Evolutionary conservation across 1,140 invertebrate genomes (phyloP), one percentile per base, ranked within the genome.

Genomic region (Cotesia vestalis): DNA sequence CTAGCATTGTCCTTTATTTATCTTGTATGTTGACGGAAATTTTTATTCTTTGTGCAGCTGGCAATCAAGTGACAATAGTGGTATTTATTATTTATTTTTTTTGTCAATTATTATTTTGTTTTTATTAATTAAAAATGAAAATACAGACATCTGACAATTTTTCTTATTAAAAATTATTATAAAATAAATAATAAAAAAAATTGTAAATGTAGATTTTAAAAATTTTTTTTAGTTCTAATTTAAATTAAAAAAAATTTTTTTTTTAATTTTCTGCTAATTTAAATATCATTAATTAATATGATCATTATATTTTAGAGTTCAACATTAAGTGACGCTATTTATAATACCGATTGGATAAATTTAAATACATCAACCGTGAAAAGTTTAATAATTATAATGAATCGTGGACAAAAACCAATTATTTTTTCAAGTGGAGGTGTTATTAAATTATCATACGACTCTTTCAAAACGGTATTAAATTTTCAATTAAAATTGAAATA

Each of bases 361-460:
- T 61, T 72, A 35, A 20, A 72, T 4, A 40, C 14, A 34, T 61
- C 71, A 9, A 72, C 55, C 35, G 36, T 72, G 4, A 66, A 72
- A 61, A 72, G 71, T 61, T 62, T 72, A 6, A 61, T 72, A 1
- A 40, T 72, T 6, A 67, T 72, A 20, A 72, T 72, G 71, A 67
- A 34, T 14, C 64, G 71, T 9, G 27, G 64, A 17, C 57, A 46
- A 3, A 55, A 52, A 35, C 71, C 64, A n/a, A 60, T 72, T 72
- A 60, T 36, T 27, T 72, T 72, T 36, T 61, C 27, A 12, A 61
- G 71, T 60, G 71, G 64, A 27, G 17, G 34, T 27, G n/a, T 72
- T 14, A 55, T 72, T 11, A 57, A 52, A 14, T 17, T 72, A 55
- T 72, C 71, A 34, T 53, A 59, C 27, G 71, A 72, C 20, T 72